Base-by-base conservation (phyloP, 1,140 invertebrate species). In the Drosophila bocqueti region DNA sequence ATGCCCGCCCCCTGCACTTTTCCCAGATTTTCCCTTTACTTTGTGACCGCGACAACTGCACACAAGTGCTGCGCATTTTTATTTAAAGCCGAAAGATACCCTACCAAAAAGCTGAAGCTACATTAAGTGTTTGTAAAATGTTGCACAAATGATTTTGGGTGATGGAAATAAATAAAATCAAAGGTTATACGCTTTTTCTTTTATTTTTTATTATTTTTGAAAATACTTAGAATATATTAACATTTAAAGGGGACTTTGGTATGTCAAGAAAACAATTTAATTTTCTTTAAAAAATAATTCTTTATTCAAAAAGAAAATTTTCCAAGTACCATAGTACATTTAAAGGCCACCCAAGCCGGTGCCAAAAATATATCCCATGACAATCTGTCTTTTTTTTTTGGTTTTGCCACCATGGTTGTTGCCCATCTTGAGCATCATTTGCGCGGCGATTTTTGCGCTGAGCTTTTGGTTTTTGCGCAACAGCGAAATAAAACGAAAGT, bases 41-140 rank as follows among this genome's bases (percentile, higher is more conserved):
- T 75, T 84, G 85, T 57, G 85, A 73, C 68, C 62, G 65, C 81
- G 68, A 72, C 73, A 90, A 90, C 69, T 84, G 84, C 84, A 79
- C 74, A 81, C 68, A 81, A 81, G 84, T 84, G 85, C 69, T 81
- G 69, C 78, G 74, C 84, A 79, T 81, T 87, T 87, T 68, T 36
- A 47, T 60, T 47, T 45, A 57, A 63, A 40, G 47, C 69, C 57
- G 55, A 62, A 54, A 54, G 24, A 83, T 65, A 72, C 79, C 45
- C 85, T 73, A 21, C 43, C 46, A 43, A 8, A 38, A 54, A 31
- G 8, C 4, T 15, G 24, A 0, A 18, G 13, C 31, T 16, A 46
- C 13, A 24, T 18, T 18, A 5, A 29, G 15, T n/a, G 15, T 49
- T 1, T 1, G 24, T 26, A 1, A 29, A n/a, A 10, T 49, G 8